Percentiles rank a stretch among this genome's conserved stretches.
Evolutionary conservation across 2,113 vertebrate genomes (phyloP).

Genomic region (Prochilodus magdalenae): DNA sequence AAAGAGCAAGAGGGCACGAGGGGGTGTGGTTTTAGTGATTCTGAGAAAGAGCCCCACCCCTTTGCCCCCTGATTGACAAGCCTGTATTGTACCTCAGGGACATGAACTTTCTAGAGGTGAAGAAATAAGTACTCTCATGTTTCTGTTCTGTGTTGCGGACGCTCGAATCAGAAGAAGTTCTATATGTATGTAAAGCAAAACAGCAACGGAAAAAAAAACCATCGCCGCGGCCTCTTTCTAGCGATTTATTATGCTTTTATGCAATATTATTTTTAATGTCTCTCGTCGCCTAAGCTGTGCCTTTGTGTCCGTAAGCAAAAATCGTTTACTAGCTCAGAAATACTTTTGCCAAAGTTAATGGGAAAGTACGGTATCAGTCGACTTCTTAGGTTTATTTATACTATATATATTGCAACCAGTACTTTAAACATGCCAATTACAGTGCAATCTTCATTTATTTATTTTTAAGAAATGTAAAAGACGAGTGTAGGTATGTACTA

Average conservation of each 20-base stretch:
- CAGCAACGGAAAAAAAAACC: no score
- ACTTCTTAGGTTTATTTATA: slow-evolving; percentile 98
- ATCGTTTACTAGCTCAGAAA: slow-evolving; percentile 88
- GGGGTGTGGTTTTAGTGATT: neutral
- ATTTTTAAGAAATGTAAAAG: slow-evolving; percentile 93
- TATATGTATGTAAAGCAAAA: slow-evolving; percentile 75
- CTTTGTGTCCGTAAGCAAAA: slow-evolving; percentile 85
- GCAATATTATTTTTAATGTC: slow-evolving; percentile 79
- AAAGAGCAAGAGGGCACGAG: slow-evolving; percentile 17
- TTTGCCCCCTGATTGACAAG: slow-evolving; percentile 69
- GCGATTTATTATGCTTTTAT: slow-evolving; percentile 60
- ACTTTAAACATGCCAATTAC: slow-evolving; percentile 99
- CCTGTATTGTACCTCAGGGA: slow-evolving; percentile 94
- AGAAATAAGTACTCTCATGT: slow-evolving; percentile 80
- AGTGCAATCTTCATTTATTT: slow-evolving; percentile 99
- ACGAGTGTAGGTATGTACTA: slow-evolving; percentile 98
- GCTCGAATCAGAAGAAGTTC: slow-evolving; percentile 69
- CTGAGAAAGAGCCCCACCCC: slow-evolving; percentile 22
- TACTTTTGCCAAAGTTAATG: slow-evolving; percentile 98
- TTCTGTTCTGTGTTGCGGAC: no score
- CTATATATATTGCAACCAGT: slow-evolving; percentile 99
- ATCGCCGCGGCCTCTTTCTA: no score
- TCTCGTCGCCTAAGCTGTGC: slow-evolving; percentile 81
- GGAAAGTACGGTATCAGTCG: slow-evolving; percentile 89
- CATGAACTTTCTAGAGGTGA: slow-evolving; percentile 83